A percentile compares a stretch with the other conserved stretches of the same genome.
Evolutionary conservation across 1,140 invertebrate genomes (phyloP).

Genomic region (Diachasmimorpha longicaudata): DNA sequence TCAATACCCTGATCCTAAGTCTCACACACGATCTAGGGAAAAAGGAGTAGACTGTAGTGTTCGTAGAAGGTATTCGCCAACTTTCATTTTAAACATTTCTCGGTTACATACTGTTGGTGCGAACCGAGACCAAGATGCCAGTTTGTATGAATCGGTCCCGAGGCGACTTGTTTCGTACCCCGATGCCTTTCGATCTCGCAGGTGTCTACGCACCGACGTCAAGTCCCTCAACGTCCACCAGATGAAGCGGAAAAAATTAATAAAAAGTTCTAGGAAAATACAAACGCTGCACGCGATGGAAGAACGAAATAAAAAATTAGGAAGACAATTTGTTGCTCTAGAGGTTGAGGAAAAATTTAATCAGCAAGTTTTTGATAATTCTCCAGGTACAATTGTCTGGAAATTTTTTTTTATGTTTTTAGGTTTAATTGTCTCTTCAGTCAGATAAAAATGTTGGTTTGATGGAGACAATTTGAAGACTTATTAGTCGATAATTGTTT

Average conservation of each 20-base stretch:
- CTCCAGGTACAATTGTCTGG: too few species aligned
- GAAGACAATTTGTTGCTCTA: too few species aligned
- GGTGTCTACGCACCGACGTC: neutral
- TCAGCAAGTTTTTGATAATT: too few species aligned
- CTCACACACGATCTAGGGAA: neutral
- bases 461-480: neutral
- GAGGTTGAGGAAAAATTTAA: too few species aligned
- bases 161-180: neutral
- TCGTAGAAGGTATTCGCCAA: conserved; percentile 8
- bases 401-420: too few species aligned
- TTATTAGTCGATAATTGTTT: conserved; percentile 22
- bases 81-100: conserved; percentile 28
- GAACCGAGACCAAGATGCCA: neutral
- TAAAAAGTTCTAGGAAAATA: too few species aligned
- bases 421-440: too few species aligned
- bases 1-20: neutral
- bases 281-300: too few species aligned
- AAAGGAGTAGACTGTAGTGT: neutral
- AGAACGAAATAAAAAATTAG: too few species aligned
- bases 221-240: neutral
- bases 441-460: neutral
- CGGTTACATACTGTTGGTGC: neutral
- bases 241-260: too few species aligned
- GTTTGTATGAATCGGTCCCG: neutral
- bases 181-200: neutral